Percentiles rank a stretch among this genome's conserved stretches.
Evolutionary conservation across 2,797 vertebrate genomes (phyloP).

Genomic region (Neostethus bicornis): DNA sequence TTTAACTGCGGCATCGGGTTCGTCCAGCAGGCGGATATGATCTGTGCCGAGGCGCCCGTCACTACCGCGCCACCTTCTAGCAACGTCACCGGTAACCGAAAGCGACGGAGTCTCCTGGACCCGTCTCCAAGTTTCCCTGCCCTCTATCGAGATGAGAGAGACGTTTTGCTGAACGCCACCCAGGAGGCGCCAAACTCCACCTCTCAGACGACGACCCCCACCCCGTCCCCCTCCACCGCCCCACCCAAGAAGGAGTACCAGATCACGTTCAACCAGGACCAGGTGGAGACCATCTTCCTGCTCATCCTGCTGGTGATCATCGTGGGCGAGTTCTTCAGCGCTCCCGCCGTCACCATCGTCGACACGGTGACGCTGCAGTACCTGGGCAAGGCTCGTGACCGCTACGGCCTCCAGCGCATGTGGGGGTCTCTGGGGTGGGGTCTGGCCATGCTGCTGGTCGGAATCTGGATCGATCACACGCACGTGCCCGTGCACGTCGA

Average conservation of each 20-base stretch:
- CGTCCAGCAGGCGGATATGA: slow-evolving; percentile 88
- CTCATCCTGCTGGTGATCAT: slow-evolving; percentile 94
- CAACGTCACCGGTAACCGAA: slow-evolving; percentile 67
- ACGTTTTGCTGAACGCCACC: slow-evolving; percentile 7
- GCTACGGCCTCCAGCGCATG: slow-evolving; percentile 96
- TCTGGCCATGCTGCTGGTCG: slow-evolving; percentile 93
- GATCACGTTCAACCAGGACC: slow-evolving; percentile 81
- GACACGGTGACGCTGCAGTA: slow-evolving; percentile 96
- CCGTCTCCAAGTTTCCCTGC: neutral
- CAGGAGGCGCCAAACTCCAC: slow-evolving; percentile 11
- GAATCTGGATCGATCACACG: slow-evolving; percentile 96
- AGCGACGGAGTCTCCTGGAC: slow-evolving; percentile 9
- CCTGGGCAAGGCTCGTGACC: slow-evolving; percentile 90
- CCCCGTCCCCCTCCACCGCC: slow-evolving; percentile 40
- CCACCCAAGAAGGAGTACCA: slow-evolving; percentile 62
- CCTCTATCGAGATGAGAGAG: slow-evolving; percentile 32
- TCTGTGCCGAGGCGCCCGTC: slow-evolving; percentile 72
- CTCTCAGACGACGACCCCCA: slow-evolving; percentile 4
- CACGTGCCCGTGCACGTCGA: slow-evolving; percentile 75
- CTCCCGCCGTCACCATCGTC: slow-evolving; percentile 95
- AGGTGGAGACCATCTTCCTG: slow-evolving; percentile 92
- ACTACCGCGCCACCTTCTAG: neutral
- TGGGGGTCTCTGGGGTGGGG: slow-evolving; percentile 99
- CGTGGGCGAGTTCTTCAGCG: slow-evolving; percentile 97
- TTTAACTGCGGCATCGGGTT: slow-evolving; percentile 96